These are phyloP conservation scores for Aproaerema taeniolella DNA, from an alignment of 2,888 invertebrate species.

Conservation along the genomic window DNA sequence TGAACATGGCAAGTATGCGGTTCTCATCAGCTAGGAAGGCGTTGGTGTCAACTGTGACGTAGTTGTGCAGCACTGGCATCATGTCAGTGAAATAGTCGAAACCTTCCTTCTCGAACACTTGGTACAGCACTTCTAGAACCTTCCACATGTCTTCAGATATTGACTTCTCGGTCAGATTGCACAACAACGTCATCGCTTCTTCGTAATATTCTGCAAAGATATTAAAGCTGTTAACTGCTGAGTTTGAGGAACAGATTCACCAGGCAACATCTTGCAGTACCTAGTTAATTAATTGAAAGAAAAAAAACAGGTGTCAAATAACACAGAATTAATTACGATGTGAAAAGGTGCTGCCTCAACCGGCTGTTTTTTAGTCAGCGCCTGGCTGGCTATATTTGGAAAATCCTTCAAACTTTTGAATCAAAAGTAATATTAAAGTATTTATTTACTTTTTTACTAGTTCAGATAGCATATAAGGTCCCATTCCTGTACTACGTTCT, in stretches of 20 bases:
- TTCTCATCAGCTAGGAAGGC: slow-evolving; percentile 95
- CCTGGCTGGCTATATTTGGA: too few species aligned
- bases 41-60: slow-evolving; percentile 95
- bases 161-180: slow-evolving; percentile 91
- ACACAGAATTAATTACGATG: too few species aligned
- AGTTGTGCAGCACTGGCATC: slow-evolving; percentile 99
- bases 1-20: slow-evolving; percentile 92
- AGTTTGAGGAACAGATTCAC: too few species aligned
- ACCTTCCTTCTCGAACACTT: slow-evolving; percentile 95
- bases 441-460: too few species aligned
- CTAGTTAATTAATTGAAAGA: too few species aligned
- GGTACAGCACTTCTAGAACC: slow-evolving; percentile 90
- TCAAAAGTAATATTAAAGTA: too few species aligned
- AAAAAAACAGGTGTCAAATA: background rate
- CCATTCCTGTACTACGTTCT: too few species aligned
- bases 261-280: too few species aligned
- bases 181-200: slow-evolving; percentile 94
- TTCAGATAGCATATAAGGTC: too few species aligned
- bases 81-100: slow-evolving; percentile 98
- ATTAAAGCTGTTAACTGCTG: too few species aligned
- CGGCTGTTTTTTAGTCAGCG: too few species aligned
- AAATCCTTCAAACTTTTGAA: too few species aligned
- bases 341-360: background rate
- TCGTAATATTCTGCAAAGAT: slow-evolving; percentile 91
- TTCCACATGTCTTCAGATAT: slow-evolving; percentile 98